phyloP scores from a whole-genome alignment of 2,797 vertebrate genomes.

The Dromococcyx pavoninus region DNA sequence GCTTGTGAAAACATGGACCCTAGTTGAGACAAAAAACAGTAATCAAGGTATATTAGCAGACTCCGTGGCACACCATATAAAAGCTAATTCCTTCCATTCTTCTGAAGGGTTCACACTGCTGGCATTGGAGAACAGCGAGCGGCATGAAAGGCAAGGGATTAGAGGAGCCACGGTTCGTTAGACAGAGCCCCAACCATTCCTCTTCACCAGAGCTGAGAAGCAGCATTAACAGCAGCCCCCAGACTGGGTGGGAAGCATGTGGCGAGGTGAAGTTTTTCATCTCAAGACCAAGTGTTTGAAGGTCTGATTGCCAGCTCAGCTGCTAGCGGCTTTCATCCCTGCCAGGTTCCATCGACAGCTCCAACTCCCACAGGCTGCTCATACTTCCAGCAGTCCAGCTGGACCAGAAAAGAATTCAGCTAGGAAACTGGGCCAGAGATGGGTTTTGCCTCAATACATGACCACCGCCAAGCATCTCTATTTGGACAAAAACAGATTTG shows the following conservation, averaged over 20 bases:
- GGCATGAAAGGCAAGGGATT: background rate
- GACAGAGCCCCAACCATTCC: background rate
- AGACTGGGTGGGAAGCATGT: background rate
- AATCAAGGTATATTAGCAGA: background rate
- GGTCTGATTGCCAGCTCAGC: constrained; percentile 45
- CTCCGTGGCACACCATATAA: background rate
- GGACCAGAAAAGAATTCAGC: constrained; percentile 16
- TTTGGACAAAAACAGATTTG: background rate
- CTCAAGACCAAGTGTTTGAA: background rate
- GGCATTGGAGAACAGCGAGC: background rate
- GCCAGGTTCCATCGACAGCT: constrained; percentile 6
- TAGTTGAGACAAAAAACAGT: constrained; percentile 67
- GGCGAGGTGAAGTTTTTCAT: background rate
- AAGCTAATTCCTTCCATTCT: background rate
- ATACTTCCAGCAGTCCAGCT: background rate
- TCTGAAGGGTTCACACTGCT: background rate
- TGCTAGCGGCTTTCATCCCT: background rate
- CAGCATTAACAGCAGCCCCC: background rate
- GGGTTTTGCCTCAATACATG: background rate
- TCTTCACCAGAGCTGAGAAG: background rate
- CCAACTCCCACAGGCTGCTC: constrained; percentile 38
- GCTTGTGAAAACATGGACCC: constrained; percentile 99
- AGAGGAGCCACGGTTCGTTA: background rate
- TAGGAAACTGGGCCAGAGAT: background rate
- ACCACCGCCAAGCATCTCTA: background rate